Percentiles rank a stretch among this genome's conserved stretches.
phyloP scores from a whole-genome alignment of 2,888 invertebrate genomes.

The Candidula unifasciata region DNA sequence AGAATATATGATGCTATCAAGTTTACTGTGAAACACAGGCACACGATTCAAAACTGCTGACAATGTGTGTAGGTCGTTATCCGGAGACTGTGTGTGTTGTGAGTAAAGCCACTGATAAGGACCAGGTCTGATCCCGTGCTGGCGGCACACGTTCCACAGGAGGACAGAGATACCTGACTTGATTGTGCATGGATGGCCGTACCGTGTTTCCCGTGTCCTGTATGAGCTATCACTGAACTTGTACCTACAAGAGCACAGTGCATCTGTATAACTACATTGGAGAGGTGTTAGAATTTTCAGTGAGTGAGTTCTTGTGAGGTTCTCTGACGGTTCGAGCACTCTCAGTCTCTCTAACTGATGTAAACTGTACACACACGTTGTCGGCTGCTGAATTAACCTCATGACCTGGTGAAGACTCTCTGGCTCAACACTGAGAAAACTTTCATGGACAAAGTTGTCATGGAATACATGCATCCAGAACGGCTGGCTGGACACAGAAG shows the following conservation, averaged over 20 bases:
- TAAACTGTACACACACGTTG: neutral
- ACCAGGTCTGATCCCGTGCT: neutral
- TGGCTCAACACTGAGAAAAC: neutral
- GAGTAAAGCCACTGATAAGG: too few species aligned
- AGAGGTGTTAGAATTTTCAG: neutral
- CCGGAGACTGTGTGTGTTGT: too few species aligned
- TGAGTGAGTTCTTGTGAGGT: neutral
- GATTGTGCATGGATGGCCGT: neutral
- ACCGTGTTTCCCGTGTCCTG: neutral
- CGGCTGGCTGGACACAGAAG: neutral
- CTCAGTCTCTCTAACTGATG: neutral
- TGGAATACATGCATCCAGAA: neutral
- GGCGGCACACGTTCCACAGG: neutral
- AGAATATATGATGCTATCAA: too few species aligned
- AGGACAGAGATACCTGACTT: neutral
- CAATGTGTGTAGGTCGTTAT: too few species aligned
- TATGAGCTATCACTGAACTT: neutral
- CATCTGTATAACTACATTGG: neutral
- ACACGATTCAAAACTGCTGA: too few species aligned
- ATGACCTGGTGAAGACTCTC: neutral
- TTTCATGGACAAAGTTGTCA: neutral
- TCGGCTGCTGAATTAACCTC: neutral
- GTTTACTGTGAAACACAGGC: too few species aligned
- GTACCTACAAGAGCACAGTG: conserved; percentile 10
- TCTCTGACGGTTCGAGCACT: neutral